phyloP scores from a whole-genome alignment of 92 coral and sea anemone genomes.

The Porites cylindrica region DNA sequence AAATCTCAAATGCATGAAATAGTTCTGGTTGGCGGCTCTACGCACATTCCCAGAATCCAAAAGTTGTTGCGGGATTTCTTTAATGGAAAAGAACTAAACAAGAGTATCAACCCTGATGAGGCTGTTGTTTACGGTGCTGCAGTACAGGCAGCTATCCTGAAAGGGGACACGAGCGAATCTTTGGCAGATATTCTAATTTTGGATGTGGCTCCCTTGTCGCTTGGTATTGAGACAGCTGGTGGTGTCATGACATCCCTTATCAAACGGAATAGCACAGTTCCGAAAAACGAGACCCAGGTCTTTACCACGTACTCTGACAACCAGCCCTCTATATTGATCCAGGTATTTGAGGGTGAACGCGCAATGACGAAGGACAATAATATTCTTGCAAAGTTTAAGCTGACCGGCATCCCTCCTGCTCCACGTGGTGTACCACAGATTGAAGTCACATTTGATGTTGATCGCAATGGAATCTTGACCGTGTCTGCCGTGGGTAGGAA shows the following conservation, averaged over 20 bases:
- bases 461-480: conserved; percentile 83
- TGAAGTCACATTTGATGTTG: conserved; percentile 82
- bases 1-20: conserved; percentile 63
- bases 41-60: conserved; percentile 83
- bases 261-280: conserved; percentile 75
- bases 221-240: conserved; percentile 85
- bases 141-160: conserved; percentile 77
- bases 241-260: conserved; percentile 78
- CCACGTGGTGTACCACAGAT: conserved; percentile 87
- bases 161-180: conserved; percentile 77
- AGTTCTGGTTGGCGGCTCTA: conserved; percentile 83
- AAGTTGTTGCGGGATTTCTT: conserved; percentile 40
- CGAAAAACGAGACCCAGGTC: conserved; percentile 71
- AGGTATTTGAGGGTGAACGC: conserved; percentile 81
- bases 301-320: conserved; percentile 85
- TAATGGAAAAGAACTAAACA: conserved; percentile 60
- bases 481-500: conserved; percentile 81
- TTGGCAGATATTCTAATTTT: conserved; percentile 77
- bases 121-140: conserved; percentile 92
- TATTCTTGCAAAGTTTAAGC: conserved; percentile 81
- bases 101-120: conserved; percentile 86
- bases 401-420: conserved; percentile 84
- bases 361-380: conserved; percentile 75
- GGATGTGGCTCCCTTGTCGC: conserved; percentile 85
- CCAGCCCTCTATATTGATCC: conserved; percentile 81